These are phyloP conservation scores for Leucoma salicis DNA, from an alignment of 2,888 invertebrate species.

Conservation along the genomic window DNA sequence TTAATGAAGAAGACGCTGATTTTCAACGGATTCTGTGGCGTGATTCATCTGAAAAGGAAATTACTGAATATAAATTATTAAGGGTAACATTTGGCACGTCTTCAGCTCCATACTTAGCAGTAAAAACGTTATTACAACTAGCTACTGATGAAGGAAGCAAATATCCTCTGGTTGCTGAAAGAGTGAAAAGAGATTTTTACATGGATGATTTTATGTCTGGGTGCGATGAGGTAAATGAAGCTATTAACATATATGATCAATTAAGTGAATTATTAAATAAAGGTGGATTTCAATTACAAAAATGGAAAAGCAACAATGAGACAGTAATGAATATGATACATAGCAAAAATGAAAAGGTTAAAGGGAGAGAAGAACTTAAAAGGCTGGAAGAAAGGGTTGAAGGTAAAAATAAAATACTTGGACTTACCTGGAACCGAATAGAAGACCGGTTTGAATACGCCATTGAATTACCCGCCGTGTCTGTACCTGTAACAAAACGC, in stretches of 20 bases:
- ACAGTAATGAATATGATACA: not conserved
- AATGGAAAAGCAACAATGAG: slow-evolving; percentile 8
- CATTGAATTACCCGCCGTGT: slow-evolving; percentile 16
- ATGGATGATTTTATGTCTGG: slow-evolving; percentile 10
- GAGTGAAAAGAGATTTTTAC: slow-evolving; percentile 3
- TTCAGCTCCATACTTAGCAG: slow-evolving; percentile 9
- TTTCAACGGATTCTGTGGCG: slow-evolving; percentile 11
- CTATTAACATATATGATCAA: slow-evolving; percentile 2
- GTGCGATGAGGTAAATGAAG: slow-evolving; percentile 1
- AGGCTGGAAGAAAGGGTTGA: slow-evolving; percentile 9
- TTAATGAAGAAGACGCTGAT: slow-evolving; percentile 5
- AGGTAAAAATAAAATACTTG: slow-evolving; percentile 14
- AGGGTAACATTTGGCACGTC: slow-evolving; percentile 13
- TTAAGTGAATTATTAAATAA: slow-evolving; percentile 3
- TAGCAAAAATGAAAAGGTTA: too few species aligned
- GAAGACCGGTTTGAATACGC: slow-evolving; percentile 21
- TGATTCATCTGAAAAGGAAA: not conserved
- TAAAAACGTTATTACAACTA: slow-evolving; percentile 4
- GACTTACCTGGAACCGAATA: slow-evolving; percentile 3
- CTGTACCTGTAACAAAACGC: slow-evolving; percentile 20
- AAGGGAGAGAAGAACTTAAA: slow-evolving; percentile 14
- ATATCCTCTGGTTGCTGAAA: slow-evolving; percentile 2
- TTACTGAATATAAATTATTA: not conserved
- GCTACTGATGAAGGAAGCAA: slow-evolving; percentile 4
- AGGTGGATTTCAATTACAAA: slow-evolving; percentile 11